Evolutionary conservation across 2,888 invertebrate genomes (phyloP).

Genomic region (Synanthedon myopaeformis): DNA sequence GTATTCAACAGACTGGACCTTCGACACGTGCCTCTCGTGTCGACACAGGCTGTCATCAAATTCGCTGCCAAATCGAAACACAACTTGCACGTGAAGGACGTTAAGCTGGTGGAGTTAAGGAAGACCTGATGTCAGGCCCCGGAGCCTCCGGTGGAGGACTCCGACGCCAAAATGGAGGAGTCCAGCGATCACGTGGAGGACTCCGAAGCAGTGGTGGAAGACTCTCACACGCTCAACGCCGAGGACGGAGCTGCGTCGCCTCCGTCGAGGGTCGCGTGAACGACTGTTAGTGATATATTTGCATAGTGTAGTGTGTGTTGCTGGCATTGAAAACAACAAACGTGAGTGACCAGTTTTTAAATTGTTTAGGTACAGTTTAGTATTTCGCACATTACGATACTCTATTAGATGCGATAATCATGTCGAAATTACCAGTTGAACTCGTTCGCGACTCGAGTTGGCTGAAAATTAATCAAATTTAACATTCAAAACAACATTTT

Average conservation of each 20-base stretch:
- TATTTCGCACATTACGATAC: no score
- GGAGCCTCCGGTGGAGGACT: conserved; percentile 6
- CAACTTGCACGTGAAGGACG: conserved; percentile 82
- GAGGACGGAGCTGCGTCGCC: neutral
- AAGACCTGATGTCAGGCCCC: conserved; percentile 51
- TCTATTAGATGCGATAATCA: no score
- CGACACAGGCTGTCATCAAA: conserved; percentile 84
- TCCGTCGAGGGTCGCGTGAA: neutral
- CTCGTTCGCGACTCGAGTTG: no score
- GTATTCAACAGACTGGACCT: conserved; percentile 73
- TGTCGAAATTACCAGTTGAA: no score
- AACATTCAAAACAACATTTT: no score
- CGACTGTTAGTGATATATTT: conserved; percentile 11
- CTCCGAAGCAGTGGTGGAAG: neutral
- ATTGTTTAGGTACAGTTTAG: no score
- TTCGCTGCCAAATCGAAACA: conserved; percentile 85
- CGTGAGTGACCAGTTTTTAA: conserved; percentile 1
- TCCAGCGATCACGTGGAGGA: neutral
- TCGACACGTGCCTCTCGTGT: conserved; percentile 83
- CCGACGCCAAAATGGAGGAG: conserved; percentile 4
- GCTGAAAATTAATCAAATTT: no score
- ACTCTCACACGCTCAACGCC: neutral
- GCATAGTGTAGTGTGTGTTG: conserved; percentile 11
- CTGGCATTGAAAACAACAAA: conserved; percentile 14
- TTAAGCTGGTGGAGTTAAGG: conserved; percentile 78